Percentiles rank a stretch among this genome's conserved stretches.
These are phyloP conservation scores for Chrysocyon brachyurus DNA, from an alignment of 2,797 vertebrate species.

Conservation along the genomic window DNA sequence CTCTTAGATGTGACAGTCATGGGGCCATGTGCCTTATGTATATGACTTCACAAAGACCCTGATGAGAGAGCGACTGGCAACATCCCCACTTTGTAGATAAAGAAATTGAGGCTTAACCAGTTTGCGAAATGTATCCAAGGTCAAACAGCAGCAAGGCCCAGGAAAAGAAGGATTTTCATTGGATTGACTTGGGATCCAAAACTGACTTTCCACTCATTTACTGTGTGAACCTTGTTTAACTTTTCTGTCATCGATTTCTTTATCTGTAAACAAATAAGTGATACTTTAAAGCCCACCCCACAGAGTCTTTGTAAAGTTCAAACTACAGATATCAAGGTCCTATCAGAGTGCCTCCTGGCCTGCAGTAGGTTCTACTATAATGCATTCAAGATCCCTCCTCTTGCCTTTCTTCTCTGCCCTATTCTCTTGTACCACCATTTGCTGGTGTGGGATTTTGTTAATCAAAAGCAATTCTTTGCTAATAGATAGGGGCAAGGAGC, in stretches of 20 bases:
- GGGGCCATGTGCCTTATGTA: background rate
- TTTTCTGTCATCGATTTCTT: background rate
- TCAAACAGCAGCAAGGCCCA: background rate
- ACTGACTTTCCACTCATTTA: background rate
- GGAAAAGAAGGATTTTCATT: background rate
- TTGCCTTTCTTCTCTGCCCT: background rate
- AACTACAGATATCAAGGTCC: background rate
- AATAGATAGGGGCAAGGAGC: background rate
- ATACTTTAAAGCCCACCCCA: background rate
- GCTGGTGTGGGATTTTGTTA: background rate
- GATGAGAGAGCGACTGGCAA: background rate
- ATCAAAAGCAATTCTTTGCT: constrained; percentile 23
- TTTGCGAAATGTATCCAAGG: background rate
- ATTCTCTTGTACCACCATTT: background rate
- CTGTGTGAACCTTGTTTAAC: background rate
- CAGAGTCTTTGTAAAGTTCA: background rate
- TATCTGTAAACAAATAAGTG: background rate
- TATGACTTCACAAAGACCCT: background rate
- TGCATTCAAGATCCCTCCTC: background rate
- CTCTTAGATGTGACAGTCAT: background rate
- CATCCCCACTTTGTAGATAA: constrained; percentile 23
- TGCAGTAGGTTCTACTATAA: no score
- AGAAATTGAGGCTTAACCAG: background rate
- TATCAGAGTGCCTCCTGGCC: background rate
- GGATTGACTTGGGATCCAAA: background rate